Evolutionary conservation across 2,888 invertebrate species (phyloP).

Genomic region (Xestia ashworthii): DNA sequence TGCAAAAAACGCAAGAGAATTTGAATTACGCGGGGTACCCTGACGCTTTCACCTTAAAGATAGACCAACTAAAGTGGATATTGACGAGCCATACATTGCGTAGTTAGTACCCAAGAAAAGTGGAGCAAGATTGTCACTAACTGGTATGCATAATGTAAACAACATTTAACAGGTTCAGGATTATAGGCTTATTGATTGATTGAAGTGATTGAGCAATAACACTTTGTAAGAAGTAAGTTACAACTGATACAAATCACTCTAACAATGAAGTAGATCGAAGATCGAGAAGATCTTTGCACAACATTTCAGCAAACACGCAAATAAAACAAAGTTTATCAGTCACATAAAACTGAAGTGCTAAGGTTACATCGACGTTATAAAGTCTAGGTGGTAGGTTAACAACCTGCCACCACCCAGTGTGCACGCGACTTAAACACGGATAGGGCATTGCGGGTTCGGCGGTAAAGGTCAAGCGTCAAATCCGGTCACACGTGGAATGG

Average conservation of each 20-base stretch:
- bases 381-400: constrained; percentile 36
- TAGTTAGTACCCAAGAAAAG: no score
- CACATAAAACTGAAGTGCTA: constrained; percentile 18
- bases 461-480: constrained; percentile 54
- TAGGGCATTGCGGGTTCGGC: constrained; percentile 16
- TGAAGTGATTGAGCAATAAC: not conserved
- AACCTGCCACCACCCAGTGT: constrained; percentile 23
- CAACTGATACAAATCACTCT: not conserved
- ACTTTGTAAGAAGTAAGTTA: not conserved
- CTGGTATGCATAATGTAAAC: no score
- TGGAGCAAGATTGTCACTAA: no score
- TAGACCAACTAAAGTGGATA: no score
- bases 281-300: not conserved
- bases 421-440: constrained; percentile 42
- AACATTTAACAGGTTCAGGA: no score
- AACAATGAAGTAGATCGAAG: not conserved
- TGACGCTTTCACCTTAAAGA: no score
- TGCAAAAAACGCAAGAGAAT: no score
- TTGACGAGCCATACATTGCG: no score
- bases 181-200: no score
- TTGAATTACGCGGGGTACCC: no score
- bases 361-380: constrained; percentile 29
- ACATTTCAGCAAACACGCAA: constrained; percentile 1
- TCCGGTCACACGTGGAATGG: constrained; percentile 41
- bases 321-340: constrained; percentile 10